Evolutionary conservation across 2,797 vertebrate species (phyloP).

Genomic region (Aldrovandia affinis): DNA sequence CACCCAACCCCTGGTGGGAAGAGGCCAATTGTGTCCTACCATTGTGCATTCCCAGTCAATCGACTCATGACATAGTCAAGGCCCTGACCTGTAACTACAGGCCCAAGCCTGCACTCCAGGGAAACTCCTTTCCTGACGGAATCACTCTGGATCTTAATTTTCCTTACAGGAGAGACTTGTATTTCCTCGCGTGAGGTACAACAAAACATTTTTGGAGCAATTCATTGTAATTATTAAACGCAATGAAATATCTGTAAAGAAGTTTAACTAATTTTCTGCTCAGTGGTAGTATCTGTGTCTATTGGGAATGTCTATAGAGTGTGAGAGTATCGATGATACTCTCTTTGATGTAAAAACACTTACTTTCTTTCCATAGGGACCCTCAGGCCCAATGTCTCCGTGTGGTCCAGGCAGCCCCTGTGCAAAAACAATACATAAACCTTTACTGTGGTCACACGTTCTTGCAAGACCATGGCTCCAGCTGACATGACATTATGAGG

Average conservation of each 20-base stretch:
- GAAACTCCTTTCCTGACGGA: neutral
- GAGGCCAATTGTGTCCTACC: too few relatives aligned
- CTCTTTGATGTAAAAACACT: slow-evolving; percentile 44
- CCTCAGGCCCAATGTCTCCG: slow-evolving; percentile 84
- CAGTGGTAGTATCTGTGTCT: slow-evolving; percentile 52
- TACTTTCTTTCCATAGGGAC: slow-evolving; percentile 85
- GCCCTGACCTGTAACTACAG: neutral
- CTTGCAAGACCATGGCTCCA: neutral
- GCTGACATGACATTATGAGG: neutral
- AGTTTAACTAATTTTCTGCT: slow-evolving; percentile 47
- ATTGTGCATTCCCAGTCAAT: too few relatives aligned
- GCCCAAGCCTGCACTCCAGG: neutral
- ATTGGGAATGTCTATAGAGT: slow-evolving; percentile 37
- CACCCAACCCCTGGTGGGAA: too few relatives aligned
- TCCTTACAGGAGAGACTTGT: slow-evolving; percentile 45
- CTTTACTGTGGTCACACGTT: neutral
- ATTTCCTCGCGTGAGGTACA: slow-evolving; percentile 54
- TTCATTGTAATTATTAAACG: slow-evolving; percentile 53
- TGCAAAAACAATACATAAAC: slow-evolving; percentile 24
- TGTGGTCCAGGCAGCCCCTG: slow-evolving; percentile 85
- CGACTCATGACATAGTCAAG: too few relatives aligned
- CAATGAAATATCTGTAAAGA: slow-evolving; percentile 38
- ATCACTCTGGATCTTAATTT: slow-evolving; percentile 41
- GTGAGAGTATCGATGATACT: neutral
- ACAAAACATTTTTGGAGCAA: slow-evolving; percentile 41